Evolutionary conservation across 2,888 invertebrate species (phyloP).

Genomic region (Philopedon plagiatum): DNA sequence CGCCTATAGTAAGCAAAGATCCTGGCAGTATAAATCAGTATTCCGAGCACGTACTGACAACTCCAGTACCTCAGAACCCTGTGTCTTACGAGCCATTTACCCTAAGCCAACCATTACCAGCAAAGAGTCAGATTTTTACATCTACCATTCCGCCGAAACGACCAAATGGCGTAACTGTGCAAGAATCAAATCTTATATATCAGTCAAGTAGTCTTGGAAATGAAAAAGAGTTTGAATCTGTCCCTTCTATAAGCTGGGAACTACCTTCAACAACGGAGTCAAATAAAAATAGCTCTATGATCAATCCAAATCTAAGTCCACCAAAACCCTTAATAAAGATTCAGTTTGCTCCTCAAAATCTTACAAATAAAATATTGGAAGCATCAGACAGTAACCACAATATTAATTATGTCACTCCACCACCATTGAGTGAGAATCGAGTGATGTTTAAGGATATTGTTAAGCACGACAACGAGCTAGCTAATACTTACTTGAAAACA

Average conservation of each 20-base stretch:
- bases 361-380: constrained; percentile 54
- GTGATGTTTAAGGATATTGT: constrained; percentile 67
- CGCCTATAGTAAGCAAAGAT: constrained; percentile 67
- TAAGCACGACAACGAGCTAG: constrained; percentile 65
- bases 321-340: constrained; percentile 59
- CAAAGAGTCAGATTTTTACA: constrained; percentile 8
- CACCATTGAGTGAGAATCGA: constrained; percentile 56
- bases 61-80: constrained; percentile 46
- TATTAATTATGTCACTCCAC: constrained; percentile 61
- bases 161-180: constrained; percentile 68
- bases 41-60: constrained; percentile 15
- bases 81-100: constrained; percentile 11
- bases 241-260: constrained; percentile 51
- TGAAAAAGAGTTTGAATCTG: constrained; percentile 68
- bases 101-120: constrained; percentile 6
- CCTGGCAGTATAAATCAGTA: constrained; percentile 1
- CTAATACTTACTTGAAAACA: constrained; percentile 68
- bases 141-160: not conserved
- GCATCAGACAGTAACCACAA: constrained; percentile 60
- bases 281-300: constrained; percentile 42
- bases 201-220: constrained; percentile 73
- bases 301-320: constrained; percentile 53
- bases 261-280: constrained; percentile 52
- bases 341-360: constrained; percentile 56
- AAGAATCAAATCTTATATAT: constrained; percentile 77